phyloP scores from a whole-genome alignment of 2,797 vertebrate genomes.

The Carcharodon carcharias region DNA sequence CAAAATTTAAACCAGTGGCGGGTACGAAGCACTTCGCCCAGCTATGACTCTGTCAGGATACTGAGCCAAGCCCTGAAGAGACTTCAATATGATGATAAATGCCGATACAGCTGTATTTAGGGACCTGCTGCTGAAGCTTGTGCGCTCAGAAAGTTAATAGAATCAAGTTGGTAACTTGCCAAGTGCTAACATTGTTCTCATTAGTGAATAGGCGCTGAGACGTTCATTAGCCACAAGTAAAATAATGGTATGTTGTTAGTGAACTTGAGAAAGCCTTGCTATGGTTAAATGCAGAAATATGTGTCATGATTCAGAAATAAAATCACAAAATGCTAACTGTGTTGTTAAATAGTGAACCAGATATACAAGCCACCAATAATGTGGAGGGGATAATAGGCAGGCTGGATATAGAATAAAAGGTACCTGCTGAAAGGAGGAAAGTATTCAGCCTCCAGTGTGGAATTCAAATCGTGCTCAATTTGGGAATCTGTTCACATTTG shows the following conservation, averaged over 20 bases:
- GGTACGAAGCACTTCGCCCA: not conserved
- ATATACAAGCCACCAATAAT: not conserved
- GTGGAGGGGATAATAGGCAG: not conserved
- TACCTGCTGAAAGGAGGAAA: not conserved
- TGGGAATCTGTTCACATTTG: not conserved
- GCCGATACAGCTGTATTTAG: not conserved
- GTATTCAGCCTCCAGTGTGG: not conserved
- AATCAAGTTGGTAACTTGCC: slow-evolving; percentile 18
- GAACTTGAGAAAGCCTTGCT: not conserved
- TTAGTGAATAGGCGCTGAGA: not conserved
- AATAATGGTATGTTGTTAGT: not conserved
- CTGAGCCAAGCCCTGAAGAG: not conserved
- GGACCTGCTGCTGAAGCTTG: not conserved
- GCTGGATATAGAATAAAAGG: not conserved
- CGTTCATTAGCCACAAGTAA: not conserved
- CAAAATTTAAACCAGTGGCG: not conserved
- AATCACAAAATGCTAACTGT: not conserved
- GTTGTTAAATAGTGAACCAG: not conserved
- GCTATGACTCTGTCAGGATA: not conserved
- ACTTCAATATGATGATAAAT: not conserved
- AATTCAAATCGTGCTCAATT: not conserved
- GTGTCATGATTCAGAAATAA: not conserved
- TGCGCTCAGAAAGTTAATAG: not conserved
- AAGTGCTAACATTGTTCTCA: not conserved
- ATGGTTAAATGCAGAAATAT: not conserved